Evolutionary conservation across 2,888 invertebrate species (phyloP).

Genomic region (Ditylenchus weischeri): DNA sequence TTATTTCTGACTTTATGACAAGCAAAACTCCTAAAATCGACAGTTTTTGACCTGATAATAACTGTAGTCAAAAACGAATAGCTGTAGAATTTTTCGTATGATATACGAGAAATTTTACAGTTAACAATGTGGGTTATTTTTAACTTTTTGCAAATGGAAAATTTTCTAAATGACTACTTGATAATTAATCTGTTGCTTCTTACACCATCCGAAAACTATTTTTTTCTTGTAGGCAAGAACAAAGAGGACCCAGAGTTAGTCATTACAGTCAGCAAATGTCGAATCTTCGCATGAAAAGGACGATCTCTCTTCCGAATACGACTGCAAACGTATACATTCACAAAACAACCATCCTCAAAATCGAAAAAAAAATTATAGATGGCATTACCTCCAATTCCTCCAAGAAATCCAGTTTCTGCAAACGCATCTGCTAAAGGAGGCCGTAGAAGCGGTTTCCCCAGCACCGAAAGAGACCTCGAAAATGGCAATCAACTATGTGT

Average conservation of each 20-base stretch:
- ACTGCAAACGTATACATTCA: not conserved
- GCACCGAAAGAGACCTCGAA: not conserved
- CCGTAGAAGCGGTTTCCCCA: not conserved
- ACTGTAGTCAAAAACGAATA: too few species aligned
- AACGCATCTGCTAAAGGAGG: too few species aligned
- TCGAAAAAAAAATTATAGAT: constrained; percentile 11
- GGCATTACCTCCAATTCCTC: constrained; percentile 29
- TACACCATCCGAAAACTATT: too few species aligned
- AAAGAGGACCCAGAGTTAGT: constrained; percentile 31
- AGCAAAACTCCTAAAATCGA: too few species aligned
- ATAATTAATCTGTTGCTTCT: too few species aligned
- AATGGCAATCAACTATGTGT: not conserved
- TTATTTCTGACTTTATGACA: too few species aligned
- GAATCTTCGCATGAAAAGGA: constrained; percentile 53
- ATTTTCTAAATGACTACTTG: too few species aligned
- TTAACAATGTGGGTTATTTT: too few species aligned
- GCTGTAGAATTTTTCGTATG: too few species aligned
- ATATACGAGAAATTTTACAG: too few species aligned
- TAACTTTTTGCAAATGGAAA: too few species aligned
- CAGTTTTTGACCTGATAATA: too few species aligned
- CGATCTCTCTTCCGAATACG: constrained; percentile 52
- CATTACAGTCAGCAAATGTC: constrained; percentile 40
- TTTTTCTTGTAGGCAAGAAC: constrained; percentile 33
- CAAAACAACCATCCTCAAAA: not conserved
- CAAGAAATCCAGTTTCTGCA: constrained; percentile 6